A percentile compares a stretch with the other conserved stretches of the same genome.
phyloP scores from a whole-genome alignment of 2,797 vertebrate genomes.

The Carcharodon carcharias region DNA sequence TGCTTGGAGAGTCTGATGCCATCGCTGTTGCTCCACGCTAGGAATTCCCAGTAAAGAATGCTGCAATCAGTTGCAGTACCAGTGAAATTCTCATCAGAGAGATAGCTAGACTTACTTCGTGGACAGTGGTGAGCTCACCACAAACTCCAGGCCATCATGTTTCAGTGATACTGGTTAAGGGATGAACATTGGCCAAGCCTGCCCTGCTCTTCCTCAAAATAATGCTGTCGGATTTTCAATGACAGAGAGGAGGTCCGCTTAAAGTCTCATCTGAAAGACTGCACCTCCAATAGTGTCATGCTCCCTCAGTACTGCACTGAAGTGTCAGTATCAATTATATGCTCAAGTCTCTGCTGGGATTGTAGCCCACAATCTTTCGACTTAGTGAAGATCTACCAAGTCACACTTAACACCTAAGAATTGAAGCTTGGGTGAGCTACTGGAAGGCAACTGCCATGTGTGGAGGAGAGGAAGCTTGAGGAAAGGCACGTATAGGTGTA shows the following conservation, averaged over 20 bases:
- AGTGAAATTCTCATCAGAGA: background rate
- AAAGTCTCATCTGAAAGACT: background rate
- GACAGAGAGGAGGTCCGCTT: background rate
- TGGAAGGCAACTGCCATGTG: background rate
- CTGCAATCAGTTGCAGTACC: background rate
- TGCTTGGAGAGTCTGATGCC: too few relatives aligned
- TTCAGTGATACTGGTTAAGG: background rate
- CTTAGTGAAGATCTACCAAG: background rate
- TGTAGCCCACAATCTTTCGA: background rate
- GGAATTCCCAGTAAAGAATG: background rate
- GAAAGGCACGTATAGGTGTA: background rate
- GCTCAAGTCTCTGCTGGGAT: background rate
- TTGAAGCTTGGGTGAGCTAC: background rate
- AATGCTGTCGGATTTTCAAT: background rate
- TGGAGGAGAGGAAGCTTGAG: background rate
- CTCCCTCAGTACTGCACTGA: background rate
- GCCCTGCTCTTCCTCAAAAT: background rate
- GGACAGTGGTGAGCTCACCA: background rate
- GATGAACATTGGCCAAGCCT: background rate
- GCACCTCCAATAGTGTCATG: background rate
- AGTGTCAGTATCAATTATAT: background rate
- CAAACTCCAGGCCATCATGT: background rate
- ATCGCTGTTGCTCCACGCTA: background rate
- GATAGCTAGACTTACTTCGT: background rate
- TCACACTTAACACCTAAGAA: background rate